Conservation (phyloP, 2,797 vertebrate genomes). For the Mormyrops attenuatus region DNA sequence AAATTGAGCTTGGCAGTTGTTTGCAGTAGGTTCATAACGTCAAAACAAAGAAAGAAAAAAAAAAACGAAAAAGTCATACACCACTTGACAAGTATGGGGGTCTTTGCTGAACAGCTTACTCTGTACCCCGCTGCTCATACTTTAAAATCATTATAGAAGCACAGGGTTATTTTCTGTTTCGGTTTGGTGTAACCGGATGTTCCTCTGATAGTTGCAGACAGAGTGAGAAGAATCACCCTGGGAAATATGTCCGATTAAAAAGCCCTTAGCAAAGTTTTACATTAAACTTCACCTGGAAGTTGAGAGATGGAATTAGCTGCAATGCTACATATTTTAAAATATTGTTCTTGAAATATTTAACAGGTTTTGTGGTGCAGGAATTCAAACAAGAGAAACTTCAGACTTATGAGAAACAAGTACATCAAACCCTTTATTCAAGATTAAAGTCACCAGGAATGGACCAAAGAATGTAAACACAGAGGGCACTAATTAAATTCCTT, state of each 20-base stretch:
- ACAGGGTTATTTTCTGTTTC: neutral
- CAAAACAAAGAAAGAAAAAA: neutral
- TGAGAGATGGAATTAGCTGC: conserved; percentile 1
- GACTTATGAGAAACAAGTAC: neutral
- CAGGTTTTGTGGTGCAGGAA: neutral
- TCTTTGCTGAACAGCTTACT: neutral
- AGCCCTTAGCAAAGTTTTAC: neutral
- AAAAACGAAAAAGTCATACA: neutral
- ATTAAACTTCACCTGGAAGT: neutral
- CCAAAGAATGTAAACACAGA: neutral
- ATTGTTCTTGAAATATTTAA: neutral
- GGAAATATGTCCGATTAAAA: neutral
- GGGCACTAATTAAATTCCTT: neutral
- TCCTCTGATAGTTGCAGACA: neutral
- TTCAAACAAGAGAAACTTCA: neutral
- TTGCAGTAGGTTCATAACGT: neutral
- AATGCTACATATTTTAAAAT: neutral
- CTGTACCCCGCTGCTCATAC: neutral
- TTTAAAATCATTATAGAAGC: neutral
- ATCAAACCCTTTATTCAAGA: conserved; percentile 1
- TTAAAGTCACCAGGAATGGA: neutral
- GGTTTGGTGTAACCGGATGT: neutral
- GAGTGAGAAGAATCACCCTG: neutral
- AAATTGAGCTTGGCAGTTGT: conserved; percentile 16
- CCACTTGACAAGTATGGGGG: neutral